Conservation (phyloP, 2,113 vertebrate genomes). For the human (Homo sapiens) region GRCh38 chr5:4868001-4868500, state of each 20-base stretch:
- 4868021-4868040: not conserved
- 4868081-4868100: rapidly evolving
- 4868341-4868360: not conserved
- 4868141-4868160: not conserved
- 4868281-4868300: too few species aligned
- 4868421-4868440: rapidly evolving
- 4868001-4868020: not conserved
- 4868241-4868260: not conserved
- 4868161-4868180: not conserved
- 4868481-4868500: not conserved
- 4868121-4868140: not conserved
- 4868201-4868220: not conserved
- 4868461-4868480: rapidly evolving
- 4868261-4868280: not conserved
- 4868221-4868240: rapidly evolving
- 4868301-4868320: not conserved
- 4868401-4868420: rapidly evolving
- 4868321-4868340: not conserved
- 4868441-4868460: not conserved
- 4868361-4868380: rapidly evolving
- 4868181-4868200: not conserved
- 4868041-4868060: not conserved
- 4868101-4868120: rapidly evolving
- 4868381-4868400: not conserved
- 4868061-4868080: not conserved